Evolutionary conservation across 2,113 vertebrate genomes (phyloP).

Genomic region (Corydoras maculifer): DNA sequence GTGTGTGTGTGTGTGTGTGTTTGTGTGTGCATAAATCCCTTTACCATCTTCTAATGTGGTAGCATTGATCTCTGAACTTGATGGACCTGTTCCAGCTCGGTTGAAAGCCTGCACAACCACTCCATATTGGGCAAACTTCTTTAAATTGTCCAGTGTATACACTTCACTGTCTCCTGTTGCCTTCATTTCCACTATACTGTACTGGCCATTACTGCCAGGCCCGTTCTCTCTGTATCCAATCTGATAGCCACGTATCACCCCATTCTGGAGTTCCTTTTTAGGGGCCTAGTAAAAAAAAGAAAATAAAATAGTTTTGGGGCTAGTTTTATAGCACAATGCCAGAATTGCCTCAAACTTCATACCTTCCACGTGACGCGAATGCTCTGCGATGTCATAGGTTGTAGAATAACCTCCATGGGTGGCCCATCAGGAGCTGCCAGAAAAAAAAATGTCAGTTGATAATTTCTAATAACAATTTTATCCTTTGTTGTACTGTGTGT

Average conservation of each 20-base stretch:
- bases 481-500: not conserved
- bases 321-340: too few relatives aligned
- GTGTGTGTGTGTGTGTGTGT: not conserved
- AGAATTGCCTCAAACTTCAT: constrained; percentile 18
- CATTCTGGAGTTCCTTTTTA: constrained; percentile 93
- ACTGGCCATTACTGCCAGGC: constrained; percentile 93
- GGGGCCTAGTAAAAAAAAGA: constrained; percentile 70
- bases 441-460: not conserved
- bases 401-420: constrained; percentile 90
- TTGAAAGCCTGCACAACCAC: constrained; percentile 98
- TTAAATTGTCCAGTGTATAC: constrained; percentile 95
- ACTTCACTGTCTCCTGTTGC: constrained; percentile 93
- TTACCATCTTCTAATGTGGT: constrained; percentile 81
- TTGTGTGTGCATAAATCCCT: not conserved
- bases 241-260: constrained; percentile 95
- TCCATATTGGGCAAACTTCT: constrained; percentile 95
- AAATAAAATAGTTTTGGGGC: too few relatives aligned
- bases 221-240: constrained; percentile 96
- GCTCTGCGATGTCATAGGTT: constrained; percentile 92
- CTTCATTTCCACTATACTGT: constrained; percentile 98
- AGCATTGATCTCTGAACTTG: constrained; percentile 96
- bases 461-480: too few relatives aligned
- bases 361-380: constrained; percentile 99
- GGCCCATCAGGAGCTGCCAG: constrained; percentile 87
- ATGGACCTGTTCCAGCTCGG: constrained; percentile 88